A percentile compares a stretch with the other conserved stretches of the same genome.
These are phyloP conservation scores for Linurgus olivaceus DNA, from an alignment of 2,797 vertebrate species.

Conservation along the genomic window DNA sequence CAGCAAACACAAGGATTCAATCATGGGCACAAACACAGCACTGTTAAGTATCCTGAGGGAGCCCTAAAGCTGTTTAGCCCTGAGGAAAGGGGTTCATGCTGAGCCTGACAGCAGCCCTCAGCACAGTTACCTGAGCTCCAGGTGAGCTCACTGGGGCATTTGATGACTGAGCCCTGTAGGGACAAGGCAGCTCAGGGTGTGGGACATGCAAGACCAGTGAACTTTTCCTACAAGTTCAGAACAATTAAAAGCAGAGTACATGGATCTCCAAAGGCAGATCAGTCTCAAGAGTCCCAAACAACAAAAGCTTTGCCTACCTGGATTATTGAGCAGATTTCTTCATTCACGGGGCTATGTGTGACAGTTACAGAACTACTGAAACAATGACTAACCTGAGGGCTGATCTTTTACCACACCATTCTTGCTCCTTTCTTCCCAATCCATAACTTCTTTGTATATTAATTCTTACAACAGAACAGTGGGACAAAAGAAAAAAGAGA, in stretches of 20 bases:
- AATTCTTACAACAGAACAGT: conserved; percentile 78
- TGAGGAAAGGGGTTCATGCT: neutral
- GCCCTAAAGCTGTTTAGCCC: accelerated
- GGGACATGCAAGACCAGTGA: neutral
- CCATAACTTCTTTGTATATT: conserved; percentile 97
- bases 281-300: neutral
- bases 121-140: neutral
- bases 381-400: conserved; percentile 87
- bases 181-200: neutral
- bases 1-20: neutral
- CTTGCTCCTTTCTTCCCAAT: conserved; percentile 98
- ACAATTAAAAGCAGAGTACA: neutral
- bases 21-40: neutral
- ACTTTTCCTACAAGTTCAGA: neutral
- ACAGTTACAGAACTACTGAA: conserved; percentile 26
- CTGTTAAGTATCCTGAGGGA: neutral
- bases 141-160: neutral
- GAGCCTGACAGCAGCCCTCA: neutral
- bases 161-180: neutral
- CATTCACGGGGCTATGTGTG: neutral
- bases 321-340: neutral
- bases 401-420: conserved; percentile 95
- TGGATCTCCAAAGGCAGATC: neutral
- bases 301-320: neutral
- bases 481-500: neutral